Percentiles rank a stretch among this genome's conserved stretches.
These are phyloP conservation scores for Connochaetes taurinus DNA, from an alignment of 2,113 vertebrate species.

Conservation along the genomic window DNA sequence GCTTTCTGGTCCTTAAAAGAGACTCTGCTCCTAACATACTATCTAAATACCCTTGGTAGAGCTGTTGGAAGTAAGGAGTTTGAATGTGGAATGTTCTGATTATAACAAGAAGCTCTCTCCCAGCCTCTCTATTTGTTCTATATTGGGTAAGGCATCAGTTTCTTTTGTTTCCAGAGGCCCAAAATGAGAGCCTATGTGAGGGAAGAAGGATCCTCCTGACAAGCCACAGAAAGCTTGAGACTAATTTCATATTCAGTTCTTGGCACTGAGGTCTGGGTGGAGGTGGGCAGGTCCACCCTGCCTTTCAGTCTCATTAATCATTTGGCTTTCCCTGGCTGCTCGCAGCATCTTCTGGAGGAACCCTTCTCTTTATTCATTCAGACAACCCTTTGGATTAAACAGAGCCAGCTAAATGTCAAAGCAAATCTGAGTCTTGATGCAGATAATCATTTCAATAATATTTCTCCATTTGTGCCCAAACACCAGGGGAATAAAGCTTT, in stretches of 20 bases:
- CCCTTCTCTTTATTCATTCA: constrained; percentile 97
- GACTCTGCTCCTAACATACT: constrained; percentile 16
- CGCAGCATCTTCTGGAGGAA: constrained; percentile 94
- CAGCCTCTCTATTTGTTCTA: neutral
- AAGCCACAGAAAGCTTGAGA: constrained; percentile 80
- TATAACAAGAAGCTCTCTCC: constrained; percentile 14
- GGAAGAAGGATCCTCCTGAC: constrained; percentile 73
- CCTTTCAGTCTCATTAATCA: constrained; percentile 99
- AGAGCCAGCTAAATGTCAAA: constrained; percentile 99
- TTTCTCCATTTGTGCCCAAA: constrained; percentile 99
- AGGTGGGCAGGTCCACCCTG: constrained; percentile 97
- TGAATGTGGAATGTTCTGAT: constrained; percentile 27
- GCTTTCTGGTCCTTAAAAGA: constrained; percentile 9
- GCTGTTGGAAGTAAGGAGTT: neutral
- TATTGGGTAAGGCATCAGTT: neutral
- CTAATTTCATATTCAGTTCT: constrained; percentile 92
- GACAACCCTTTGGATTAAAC: constrained; percentile 99
- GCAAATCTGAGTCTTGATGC: constrained; percentile 99
- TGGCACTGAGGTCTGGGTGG: constrained; percentile 95
- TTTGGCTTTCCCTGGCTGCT: constrained; percentile 86
- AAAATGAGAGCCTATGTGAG: constrained; percentile 58
- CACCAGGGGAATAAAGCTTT: constrained; percentile 99
- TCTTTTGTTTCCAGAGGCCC: constrained; percentile 73
- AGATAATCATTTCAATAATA: constrained; percentile 99
- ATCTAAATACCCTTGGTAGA: rapidly evolving